These are phyloP conservation scores for Aphidius colemani DNA, from an alignment of 2,888 invertebrate genomes.

Conservation along the genomic window DNA sequence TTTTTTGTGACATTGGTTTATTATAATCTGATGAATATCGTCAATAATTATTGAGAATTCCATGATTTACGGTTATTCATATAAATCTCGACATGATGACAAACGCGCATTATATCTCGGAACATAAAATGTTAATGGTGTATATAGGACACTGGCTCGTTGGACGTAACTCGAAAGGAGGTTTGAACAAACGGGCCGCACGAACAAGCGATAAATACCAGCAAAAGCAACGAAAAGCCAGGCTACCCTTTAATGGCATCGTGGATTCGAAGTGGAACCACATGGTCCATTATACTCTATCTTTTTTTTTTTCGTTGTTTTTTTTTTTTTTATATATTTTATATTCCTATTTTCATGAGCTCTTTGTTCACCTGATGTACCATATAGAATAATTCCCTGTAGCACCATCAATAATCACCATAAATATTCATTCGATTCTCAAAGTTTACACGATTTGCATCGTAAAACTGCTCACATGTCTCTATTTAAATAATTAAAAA, in stretches of 20 bases:
- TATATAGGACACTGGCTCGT: not conserved
- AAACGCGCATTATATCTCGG: slow-evolving; percentile 8
- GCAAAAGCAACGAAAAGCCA: slow-evolving; percentile 43
- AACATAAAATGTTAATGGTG: slow-evolving; percentile 6
- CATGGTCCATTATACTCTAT: slow-evolving; percentile 43
- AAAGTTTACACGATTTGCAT: slow-evolving; percentile 43
- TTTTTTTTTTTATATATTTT: not conserved
- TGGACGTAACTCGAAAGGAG: slow-evolving; percentile 16
- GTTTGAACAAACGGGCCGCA: slow-evolving; percentile 36
- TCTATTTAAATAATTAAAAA: not conserved
- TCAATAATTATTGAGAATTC: too few relatives aligned
- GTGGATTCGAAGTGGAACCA: slow-evolving; percentile 32
- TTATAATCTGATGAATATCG: too few relatives aligned
- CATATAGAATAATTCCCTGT: slow-evolving; percentile 43
- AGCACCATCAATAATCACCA: slow-evolving; percentile 49
- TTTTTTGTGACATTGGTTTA: too few relatives aligned
- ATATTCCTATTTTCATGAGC: slow-evolving; percentile 3
- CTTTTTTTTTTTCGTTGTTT: too few relatives aligned
- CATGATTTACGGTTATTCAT: not conserved
- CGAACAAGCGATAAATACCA: slow-evolving; percentile 37
- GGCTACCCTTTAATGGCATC: slow-evolving; percentile 40
- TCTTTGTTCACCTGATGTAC: slow-evolving; percentile 22
- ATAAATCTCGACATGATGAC: slow-evolving; percentile 16
- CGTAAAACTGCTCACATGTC: not conserved
- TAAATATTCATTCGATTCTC: slow-evolving; percentile 46